Base-by-base conservation (phyloP, 1,140 invertebrate species). In the Campoletis sonorensis region DNA sequence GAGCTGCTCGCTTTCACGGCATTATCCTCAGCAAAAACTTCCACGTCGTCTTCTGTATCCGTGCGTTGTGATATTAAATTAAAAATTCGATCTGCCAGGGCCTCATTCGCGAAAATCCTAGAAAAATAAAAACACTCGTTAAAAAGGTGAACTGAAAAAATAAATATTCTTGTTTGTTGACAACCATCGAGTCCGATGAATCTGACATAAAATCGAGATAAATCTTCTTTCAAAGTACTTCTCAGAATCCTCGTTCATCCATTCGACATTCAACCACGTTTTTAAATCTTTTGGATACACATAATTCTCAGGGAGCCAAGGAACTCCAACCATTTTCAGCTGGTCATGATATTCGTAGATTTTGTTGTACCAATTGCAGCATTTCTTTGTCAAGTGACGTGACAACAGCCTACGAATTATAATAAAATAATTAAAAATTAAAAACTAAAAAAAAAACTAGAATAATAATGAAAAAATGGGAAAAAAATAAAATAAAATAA, bases 351-450 rank as follows among this genome's bases (percentile, higher is more conserved):
- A 93, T 45, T 85, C 83, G 79, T 92, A 89, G 37, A 95, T 84
- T 68, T 86, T 86, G 18, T 89, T 85, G 82, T 94, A 94, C 93
- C 93, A 94, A 27, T 86, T 87, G 81, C 92, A 93, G 27, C 91
- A 88, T 84, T 92, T 92, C 81, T 91, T 90, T 8, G 94, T 82
- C 51, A 93, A 83, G 37, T 93, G 85, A 79, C 90, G 88, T 10
- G 92, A 91, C 73, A 94, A 72, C 23, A 89, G 33, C 91, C 92
- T 92, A 61, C 0, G 79, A 81, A 58, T 58, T 78, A 78, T 45
- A 78, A 64, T 40, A 75, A 7, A 78, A 82, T 67, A n/a, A n/a
- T n/a, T n/a, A n/a, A n/a, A n/a, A n/a, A n/a, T n/a, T 64, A 51
- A 71, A 75, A 58, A n/a, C 16, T 71, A 75, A 80, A 21, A 49